Evolutionary conservation across 2,888 invertebrate genomes (phyloP), one percentile per base, ranked within the genome.

Genomic region (Drosophila mercatorum): DNA sequence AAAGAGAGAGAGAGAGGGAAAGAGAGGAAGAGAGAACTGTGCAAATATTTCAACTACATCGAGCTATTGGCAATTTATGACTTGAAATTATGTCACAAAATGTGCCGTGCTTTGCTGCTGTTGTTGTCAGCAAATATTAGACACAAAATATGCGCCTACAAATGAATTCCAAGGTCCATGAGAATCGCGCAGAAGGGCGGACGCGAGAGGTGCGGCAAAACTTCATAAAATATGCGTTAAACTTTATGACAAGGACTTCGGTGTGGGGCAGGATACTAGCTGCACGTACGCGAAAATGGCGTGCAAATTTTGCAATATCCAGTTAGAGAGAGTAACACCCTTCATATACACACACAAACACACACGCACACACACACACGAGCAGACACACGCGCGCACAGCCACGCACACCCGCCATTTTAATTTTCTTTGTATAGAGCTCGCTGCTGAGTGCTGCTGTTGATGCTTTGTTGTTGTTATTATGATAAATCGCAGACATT

Each of bases 71-170:
- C 81, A 83, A 83, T 83, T 83, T 83, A 83, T 83, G 83, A 73
- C 77, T 73, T 62, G 75, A 83, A 83, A 83, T 83, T 79, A 83
- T 86, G 86, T 86, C 83, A 81, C 85, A 85, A 85, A 84, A 75
- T 75, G 70, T 69, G 68, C 22, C 58, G 58, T 36, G 26, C 51
- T 34, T 34, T 49, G 31, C n/a, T 14, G 8, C 2, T 31, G 47
- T 47, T 36, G 22, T 34, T 36, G 51, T 34, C 63, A 40, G 52
- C 66, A 74, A 77, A 77, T 78, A 78, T 64, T 74, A 68, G 36
- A 51, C 14, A 68, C 78, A 71, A 78, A 78, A 74, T 78, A 78
- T 78, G 78, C 74, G 78, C 78, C 78, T 78, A 78, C 78, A 78
- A 78, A 78, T 78, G 71, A 74, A 74, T 78, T 68, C 68, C 74